Base-by-base conservation (phyloP, 2,888 invertebrate species). In the Sminthurides aquaticus region DNA sequence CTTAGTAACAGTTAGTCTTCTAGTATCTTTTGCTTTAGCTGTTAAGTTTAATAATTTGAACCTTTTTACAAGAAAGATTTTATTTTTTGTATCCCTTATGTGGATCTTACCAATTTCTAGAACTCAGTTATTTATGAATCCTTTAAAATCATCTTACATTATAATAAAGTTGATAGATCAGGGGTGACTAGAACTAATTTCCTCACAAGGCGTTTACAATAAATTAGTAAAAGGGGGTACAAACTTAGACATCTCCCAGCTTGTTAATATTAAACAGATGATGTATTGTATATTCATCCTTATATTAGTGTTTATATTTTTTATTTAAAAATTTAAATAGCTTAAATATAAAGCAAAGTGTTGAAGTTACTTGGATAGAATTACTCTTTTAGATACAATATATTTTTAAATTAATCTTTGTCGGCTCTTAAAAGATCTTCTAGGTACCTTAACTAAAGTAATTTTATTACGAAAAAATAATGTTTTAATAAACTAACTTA, bases 401-500 rank as follows among this genome's bases (percentile, higher is more conserved):
- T 71, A 71, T 67, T 49, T 60, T 60, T 69, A 76, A 48, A n/a
- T n/a, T n/a, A n/a, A n/a, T n/a, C n/a, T n/a, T n/a, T n/a, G n/a
- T n/a, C n/a, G n/a, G n/a, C n/a, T n/a, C n/a, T n/a, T n/a, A n/a
- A n/a, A n/a, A n/a, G n/a, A n/a, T n/a, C n/a, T n/a, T n/a, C n/a
- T n/a, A n/a, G n/a, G n/a, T n/a, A n/a, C n/a, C n/a, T n/a, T n/a
- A n/a, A n/a, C n/a, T n/a, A n/a, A 24, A 81, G 81, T 83, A 81
- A 80, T 82, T 82, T 83, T 84, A 84, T 81, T 83, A 76, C 84
- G 84, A 84, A 85, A 85, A 82, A 84, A 81, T 84, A 84, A 83
- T 76, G 83, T 85, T 84, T 85, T 84, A 68, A 79, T 84, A 83
- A 84, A 84, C 82, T 84, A 84, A 81, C 82, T 82, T 82, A 83